These are phyloP conservation scores for Hyles vespertilio DNA, from an alignment of 1,140 invertebrate genomes.

Conservation along the genomic window DNA sequence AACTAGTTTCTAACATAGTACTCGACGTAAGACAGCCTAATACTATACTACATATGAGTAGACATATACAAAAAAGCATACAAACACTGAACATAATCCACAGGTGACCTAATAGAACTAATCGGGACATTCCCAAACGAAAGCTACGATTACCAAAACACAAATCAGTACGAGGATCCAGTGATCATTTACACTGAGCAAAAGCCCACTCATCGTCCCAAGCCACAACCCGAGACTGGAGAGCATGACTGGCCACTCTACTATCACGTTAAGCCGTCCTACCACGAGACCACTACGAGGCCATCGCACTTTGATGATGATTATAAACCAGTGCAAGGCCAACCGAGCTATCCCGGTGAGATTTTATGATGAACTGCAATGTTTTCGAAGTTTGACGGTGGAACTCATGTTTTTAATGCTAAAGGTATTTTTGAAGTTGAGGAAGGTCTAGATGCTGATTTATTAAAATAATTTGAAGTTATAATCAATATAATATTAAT, in stretches of 20 bases:
- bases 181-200: slow-evolving; percentile 71
- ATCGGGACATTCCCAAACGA: slow-evolving; percentile 77
- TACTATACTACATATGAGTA: too few species aligned
- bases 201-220: slow-evolving; percentile 43
- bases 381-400: slow-evolving; percentile 20
- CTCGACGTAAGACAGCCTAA: too few species aligned
- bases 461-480: too few species aligned
- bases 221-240: slow-evolving; percentile 44
- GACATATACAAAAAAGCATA: neutral
- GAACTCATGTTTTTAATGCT: slow-evolving; percentile 27
- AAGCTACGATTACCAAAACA: slow-evolving; percentile 62
- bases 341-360: slow-evolving; percentile 72
- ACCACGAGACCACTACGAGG: slow-evolving; percentile 63
- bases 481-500: too few species aligned
- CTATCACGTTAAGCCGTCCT: slow-evolving; percentile 72
- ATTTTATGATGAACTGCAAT: slow-evolving; percentile 27
- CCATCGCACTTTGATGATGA: slow-evolving; percentile 55
- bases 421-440: too few species aligned
- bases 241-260: slow-evolving; percentile 51
- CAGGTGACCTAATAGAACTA: slow-evolving; percentile 78
- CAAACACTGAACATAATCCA: slow-evolving; percentile 29
- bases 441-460: too few species aligned
- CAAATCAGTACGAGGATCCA: slow-evolving; percentile 73
- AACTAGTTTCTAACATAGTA: too few species aligned
- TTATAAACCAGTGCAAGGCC: slow-evolving; percentile 58